Base-by-base conservation (phyloP, 2,113 vertebrate genomes). In the Megaceryle maxima region DNA sequence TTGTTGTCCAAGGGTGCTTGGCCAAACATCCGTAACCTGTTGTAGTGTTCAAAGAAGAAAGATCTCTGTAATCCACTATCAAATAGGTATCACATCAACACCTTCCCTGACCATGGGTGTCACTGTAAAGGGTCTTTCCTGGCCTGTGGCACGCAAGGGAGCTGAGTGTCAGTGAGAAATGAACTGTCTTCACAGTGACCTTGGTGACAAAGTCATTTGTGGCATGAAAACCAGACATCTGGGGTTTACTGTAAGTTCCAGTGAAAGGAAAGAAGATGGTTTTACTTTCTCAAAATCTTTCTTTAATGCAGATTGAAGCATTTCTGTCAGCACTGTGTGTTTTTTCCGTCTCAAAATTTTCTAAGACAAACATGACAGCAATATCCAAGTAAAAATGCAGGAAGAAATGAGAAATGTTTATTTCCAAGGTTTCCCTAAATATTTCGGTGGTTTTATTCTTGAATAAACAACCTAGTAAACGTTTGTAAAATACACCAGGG, bases 101-200 rank as follows among this genome's bases (percentile, higher is more conserved):
- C 46, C 26, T 22, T 29, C 12, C 17, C 16, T 44, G 31, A 16
- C 31, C 31, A 56, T 53, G 8, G 19, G n/a, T 55, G 18, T 59
- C 25, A 3, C 25, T 5, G 13, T 31, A 18, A 29, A 48, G 19
- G 14, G 48, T 48, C 39, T n/a, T 50, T n/a, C 26, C 46, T 39
- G 57, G 48, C 64, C 64, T 0, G 0, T 9, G 16, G 33, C 66
- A n/a, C 15, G 13, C 16, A 12, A 14, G 21, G 67, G 60, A 56
- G 39, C 56, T 77, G 19, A 22, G 3, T 12, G 1, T 51, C 10
- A 15, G 24, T 39, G 35, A 44, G 46, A 29, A 44, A 18, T 37
- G 35, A 85, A 13, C 41, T 83, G 41, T 68, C 28, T 50, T 62
- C 57, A 39, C 56, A 59, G 13, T 74, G 33, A 59, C 20, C 21